Conservation (phyloP, 1,140 invertebrate genomes). For the Catajapyx aquilonaris region DNA sequence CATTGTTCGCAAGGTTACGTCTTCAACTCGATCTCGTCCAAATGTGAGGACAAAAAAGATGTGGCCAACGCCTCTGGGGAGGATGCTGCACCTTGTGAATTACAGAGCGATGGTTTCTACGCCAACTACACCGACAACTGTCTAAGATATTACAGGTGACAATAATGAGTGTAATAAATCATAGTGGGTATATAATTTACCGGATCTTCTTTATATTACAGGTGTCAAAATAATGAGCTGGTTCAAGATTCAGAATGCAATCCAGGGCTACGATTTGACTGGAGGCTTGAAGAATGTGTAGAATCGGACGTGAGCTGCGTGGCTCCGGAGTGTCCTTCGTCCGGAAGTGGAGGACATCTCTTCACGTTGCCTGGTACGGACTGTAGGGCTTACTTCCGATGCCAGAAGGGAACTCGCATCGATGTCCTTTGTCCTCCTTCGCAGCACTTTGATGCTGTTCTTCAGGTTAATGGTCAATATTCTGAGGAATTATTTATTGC, state of each 20-base stretch:
- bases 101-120: not conserved
- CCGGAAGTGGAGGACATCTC: slow-evolving; percentile 2
- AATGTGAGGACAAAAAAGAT: not conserved
- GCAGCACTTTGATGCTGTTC: slow-evolving; percentile 14
- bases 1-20: slow-evolving; percentile 1
- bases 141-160: not conserved
- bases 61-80: not conserved
- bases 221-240: not conserved
- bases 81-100: not conserved
- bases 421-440: slow-evolving; percentile 11
- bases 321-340: not conserved
- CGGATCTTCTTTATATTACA: no score
- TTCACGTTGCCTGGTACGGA: slow-evolving; percentile 10
- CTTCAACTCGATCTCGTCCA: not conserved
- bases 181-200: no score
- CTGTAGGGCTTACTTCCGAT: slow-evolving; percentile 14
- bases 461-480: slow-evolving; percentile 9
- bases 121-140: slow-evolving; percentile 1
- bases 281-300: not conserved
- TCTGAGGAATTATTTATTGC: slow-evolving; percentile 1
- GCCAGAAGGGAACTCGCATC: slow-evolving; percentile 9
- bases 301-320: not conserved
- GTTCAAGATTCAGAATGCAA: not conserved
- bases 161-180: not conserved
- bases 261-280: slow-evolving; percentile 1